Percentiles rank a stretch among this genome's conserved stretches.
These are phyloP conservation scores for Carcharodon carcharias DNA, from an alignment of 2,797 vertebrate genomes.

Conservation along the genomic window DNA sequence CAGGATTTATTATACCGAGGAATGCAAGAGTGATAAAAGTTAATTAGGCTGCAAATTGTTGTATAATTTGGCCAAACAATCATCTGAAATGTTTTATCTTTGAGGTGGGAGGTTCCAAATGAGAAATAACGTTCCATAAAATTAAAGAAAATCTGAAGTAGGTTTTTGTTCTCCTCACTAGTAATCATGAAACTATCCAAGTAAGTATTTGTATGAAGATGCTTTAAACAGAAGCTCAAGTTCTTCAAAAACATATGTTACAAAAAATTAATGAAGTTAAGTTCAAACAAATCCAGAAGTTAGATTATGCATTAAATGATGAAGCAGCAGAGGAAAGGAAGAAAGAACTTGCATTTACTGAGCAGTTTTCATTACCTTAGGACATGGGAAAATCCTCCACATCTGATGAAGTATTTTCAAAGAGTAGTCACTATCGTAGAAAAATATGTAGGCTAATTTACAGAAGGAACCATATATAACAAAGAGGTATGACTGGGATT, in stretches of 20 bases:
- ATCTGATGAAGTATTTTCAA: neutral
- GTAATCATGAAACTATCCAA: neutral
- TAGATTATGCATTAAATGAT: neutral
- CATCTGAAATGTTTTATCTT: neutral
- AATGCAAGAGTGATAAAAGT: slow-evolving; percentile 23
- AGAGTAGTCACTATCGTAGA: neutral
- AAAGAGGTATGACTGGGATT: neutral
- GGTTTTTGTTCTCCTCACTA: neutral
- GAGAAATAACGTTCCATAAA: neutral
- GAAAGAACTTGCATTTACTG: neutral
- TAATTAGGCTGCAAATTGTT: slow-evolving; percentile 27
- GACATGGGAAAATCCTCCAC: neutral
- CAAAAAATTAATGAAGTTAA: neutral
- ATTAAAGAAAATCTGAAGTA: neutral
- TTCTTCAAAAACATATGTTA: neutral
- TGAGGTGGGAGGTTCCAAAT: neutral
- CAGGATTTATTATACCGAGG: neutral
- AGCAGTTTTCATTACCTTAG: neutral
- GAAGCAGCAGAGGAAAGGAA: neutral
- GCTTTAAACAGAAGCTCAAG: neutral
- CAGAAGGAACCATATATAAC: neutral
- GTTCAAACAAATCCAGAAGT: neutral
- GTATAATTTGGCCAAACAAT: slow-evolving; percentile 5
- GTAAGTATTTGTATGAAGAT: neutral
- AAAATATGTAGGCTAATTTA: neutral